Conservation (phyloP, 2,113 vertebrate genomes). For the Cacatua alba region DNA sequence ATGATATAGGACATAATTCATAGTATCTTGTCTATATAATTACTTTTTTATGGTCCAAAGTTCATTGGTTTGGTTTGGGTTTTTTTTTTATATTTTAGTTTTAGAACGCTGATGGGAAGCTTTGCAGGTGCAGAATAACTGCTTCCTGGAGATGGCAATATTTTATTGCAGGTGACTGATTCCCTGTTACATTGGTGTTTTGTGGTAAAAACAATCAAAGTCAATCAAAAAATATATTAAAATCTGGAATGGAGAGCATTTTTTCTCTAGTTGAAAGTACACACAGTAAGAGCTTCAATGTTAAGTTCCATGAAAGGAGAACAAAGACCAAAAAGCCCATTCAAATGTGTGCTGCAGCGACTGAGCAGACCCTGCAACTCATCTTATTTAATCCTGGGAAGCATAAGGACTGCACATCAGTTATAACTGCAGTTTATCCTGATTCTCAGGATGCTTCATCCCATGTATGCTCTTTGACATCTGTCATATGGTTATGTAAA, state of each 20-base stretch:
- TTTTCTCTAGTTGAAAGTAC: neutral
- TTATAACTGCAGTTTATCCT: conserved; percentile 17
- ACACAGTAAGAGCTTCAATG: neutral
- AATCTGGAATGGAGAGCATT: neutral
- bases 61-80: neutral
- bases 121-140: conserved; percentile 1
- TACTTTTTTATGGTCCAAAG: neutral
- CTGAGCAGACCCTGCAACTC: neutral
- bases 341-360: neutral
- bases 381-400: neutral
- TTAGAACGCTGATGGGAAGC: neutral
- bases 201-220: neutral
- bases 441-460: neutral
- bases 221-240: neutral
- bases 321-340: neutral
- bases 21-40: neutral
- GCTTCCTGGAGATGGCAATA: conserved; percentile 52
- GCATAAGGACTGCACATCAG: neutral
- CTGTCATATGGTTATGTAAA: conserved; percentile 16
- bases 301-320: neutral
- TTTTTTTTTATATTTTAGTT: neutral
- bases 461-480: neutral
- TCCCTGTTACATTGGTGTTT: neutral
- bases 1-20: neutral
- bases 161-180: conserved; percentile 38